A percentile compares a stretch with the other conserved stretches of the same genome.
These are phyloP conservation scores for Clavelina lepadiformis DNA, from an alignment of 23 tunicate genomes.

Conservation along the genomic window DNA sequence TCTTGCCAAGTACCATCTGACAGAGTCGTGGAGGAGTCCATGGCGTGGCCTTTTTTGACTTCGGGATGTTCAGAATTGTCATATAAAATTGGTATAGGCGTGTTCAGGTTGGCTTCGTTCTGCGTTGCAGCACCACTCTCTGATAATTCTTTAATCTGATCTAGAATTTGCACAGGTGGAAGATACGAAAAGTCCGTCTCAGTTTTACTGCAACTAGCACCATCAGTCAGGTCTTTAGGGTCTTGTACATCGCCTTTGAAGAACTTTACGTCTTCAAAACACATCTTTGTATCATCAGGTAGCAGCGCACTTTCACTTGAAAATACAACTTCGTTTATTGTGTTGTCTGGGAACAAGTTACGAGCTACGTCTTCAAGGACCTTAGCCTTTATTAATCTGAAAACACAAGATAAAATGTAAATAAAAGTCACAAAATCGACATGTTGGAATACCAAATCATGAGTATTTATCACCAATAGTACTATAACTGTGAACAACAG, in stretches of 20 bases:
- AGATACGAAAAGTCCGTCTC: too few species aligned
- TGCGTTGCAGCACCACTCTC: too few species aligned
- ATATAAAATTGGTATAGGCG: too few species aligned
- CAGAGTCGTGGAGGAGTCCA: conserved; percentile 23
- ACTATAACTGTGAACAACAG: background rate
- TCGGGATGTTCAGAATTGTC: too few species aligned
- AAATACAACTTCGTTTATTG: conserved; percentile 44
- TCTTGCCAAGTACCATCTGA: conserved; percentile 54
- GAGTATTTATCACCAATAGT: background rate
- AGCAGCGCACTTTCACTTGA: conserved; percentile 15
- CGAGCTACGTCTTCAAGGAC: conserved; percentile 75
- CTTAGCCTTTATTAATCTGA: conserved; percentile 38
- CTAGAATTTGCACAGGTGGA: too few species aligned
- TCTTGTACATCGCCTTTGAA: conserved; percentile 7
- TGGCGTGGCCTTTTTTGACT: too few species aligned
- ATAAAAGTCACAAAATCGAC: background rate
- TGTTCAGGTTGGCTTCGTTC: too few species aligned
- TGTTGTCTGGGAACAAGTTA: conserved; percentile 36
- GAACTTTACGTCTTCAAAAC: conserved; percentile 4
- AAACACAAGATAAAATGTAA: too few species aligned
- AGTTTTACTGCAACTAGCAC: too few species aligned
- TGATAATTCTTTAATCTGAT: too few species aligned
- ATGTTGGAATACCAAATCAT: background rate
- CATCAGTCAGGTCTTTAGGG: too few species aligned
- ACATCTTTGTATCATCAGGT: background rate